Base-by-base conservation (phyloP, 2,797 vertebrate species). In the Ispidina picta region DNA sequence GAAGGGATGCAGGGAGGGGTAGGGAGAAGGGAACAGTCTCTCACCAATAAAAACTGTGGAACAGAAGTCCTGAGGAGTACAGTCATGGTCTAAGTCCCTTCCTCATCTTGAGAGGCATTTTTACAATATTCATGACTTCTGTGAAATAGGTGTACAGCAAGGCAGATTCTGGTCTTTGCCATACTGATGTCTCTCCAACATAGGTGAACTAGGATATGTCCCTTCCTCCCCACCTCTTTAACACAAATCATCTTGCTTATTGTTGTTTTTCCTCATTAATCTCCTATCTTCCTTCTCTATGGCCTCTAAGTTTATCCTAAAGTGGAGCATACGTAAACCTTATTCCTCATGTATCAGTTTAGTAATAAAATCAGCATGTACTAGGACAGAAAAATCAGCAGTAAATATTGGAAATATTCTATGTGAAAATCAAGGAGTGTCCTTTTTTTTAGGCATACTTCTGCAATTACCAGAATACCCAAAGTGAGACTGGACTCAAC, bases 1-100 rank as follows among this genome's bases (percentile, higher is more conserved):
- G 65, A 87, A 62, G 89, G 94, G 89, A 93, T 94, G 94, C 92
- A 89, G 89, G 69, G 81, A 94, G 86, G 72, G 87, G 65, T 71
- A 90, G 64, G 81, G 86, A 74, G 66, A 88, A 78, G 56, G 69
- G 89, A 74, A 92, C 49, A 89, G 68, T 63, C 87, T 54, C 83
- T 96, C 86, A 96, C 94, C 88, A 90, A 91, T 65, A 78, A 93
- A 90, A 95, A 60, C 55, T 28, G 64, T 49, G 28, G 41, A 56
- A 86, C 48, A 82, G 84, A 93, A 52, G 31, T 46, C 54, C 62
- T 68, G 37, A 71, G 11, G 39, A 66, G 43, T 44, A 79, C 52
- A 63, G 72, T 21, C n/a, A 49, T 54, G 41, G 51, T 65, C 55
- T 49, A 85, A 83, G 69, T 33, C 48, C 65, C 77, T 91, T 82